These are phyloP conservation scores for Gasterosteus aculeatus DNA, from an alignment of 2,113 vertebrate species.

Conservation along the genomic window DNA sequence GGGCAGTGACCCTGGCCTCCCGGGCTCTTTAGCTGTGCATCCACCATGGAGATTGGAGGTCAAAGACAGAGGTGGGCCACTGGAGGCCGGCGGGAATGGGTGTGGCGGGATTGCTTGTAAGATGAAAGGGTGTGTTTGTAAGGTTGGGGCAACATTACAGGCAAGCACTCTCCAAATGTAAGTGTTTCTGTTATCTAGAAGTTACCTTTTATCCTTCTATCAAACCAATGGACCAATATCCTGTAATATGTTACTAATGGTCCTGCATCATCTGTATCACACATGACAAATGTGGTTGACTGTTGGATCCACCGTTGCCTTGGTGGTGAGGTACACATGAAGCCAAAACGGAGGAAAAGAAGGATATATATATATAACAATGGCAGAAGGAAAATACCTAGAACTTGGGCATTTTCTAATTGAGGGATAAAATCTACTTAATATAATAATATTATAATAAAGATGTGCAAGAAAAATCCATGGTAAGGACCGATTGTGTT, in stretches of 20 bases:
- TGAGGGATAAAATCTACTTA: background rate
- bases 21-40: slow-evolving; percentile 83
- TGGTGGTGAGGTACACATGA: background rate
- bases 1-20: slow-evolving; percentile 86
- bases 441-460: background rate
- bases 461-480: background rate
- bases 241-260: background rate
- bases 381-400: background rate
- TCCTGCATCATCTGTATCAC: slow-evolving; percentile 12
- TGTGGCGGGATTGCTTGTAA: slow-evolving; percentile 23
- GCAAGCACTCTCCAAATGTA: background rate
- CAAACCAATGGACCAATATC: background rate
- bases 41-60: slow-evolving; percentile 88
- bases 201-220: background rate
- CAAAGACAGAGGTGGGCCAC: slow-evolving; percentile 61
- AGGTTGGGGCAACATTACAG: background rate
- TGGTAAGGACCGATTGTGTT: background rate
- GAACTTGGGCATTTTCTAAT: background rate
- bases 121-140: slow-evolving; percentile 44
- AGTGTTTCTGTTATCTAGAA: background rate
- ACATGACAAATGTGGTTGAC: slow-evolving; percentile 25
- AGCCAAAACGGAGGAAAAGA: background rate
- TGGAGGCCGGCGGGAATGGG: slow-evolving; percentile 48
- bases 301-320: background rate
- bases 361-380: background rate